Conservation (phyloP, 1,140 invertebrate genomes). For the Macrotrachela quadricornifera region DNA sequence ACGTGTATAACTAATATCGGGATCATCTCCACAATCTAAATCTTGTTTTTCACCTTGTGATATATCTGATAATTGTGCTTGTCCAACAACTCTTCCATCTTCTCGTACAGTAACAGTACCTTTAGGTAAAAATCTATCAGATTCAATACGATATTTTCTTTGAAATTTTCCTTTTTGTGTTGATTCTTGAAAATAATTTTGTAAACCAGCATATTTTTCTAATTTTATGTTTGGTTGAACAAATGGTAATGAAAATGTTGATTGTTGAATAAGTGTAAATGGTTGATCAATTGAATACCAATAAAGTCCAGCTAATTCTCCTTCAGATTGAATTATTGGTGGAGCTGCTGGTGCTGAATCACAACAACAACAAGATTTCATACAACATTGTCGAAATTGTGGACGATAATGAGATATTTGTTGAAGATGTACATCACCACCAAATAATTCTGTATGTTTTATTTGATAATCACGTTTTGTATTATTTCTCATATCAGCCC, state of each 20-base stretch:
- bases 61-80: background rate
- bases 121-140: background rate
- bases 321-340: background rate
- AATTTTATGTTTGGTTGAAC: background rate
- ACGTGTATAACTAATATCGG: background rate
- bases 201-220: background rate
- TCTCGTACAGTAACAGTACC: slow-evolving; percentile 2
- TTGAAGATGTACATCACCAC: background rate
- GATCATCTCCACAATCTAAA: background rate
- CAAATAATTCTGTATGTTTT: slow-evolving; percentile 1
- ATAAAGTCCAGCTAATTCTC: background rate
- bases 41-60: background rate
- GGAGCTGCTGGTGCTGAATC: too few species aligned
- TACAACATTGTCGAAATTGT: too few species aligned
- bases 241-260: slow-evolving; percentile 3
- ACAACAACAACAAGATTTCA: too few species aligned
- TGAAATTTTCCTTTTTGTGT: slow-evolving; percentile 4
- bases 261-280: background rate
- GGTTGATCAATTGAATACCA: slow-evolving; percentile 1
- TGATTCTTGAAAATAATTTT: background rate
- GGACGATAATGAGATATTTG: background rate
- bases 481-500: slow-evolving; percentile 6
- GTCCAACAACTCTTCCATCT: slow-evolving; percentile 5
- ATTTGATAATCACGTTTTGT: slow-evolving; percentile 1
- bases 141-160: background rate